Conservation (phyloP, 2,888 invertebrate species). For the Magallana nippona region DNA sequence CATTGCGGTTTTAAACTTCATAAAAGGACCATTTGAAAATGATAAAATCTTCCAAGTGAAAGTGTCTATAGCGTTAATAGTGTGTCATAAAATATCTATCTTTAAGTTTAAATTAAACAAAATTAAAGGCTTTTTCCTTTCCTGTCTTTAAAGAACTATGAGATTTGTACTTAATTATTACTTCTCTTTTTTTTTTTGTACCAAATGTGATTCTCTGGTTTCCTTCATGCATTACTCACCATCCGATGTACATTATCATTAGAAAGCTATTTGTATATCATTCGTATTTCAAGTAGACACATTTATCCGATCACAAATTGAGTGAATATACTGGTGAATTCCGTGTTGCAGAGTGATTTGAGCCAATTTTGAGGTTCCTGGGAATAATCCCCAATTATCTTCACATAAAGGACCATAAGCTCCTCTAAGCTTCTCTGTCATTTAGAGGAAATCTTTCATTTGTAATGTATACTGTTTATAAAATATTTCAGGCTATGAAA, state of each 20-base stretch:
- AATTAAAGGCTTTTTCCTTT: conserved; percentile 8
- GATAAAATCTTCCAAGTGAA: conserved; percentile 14
- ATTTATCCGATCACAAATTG: background rate
- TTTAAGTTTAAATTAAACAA: conserved; percentile 6
- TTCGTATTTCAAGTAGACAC: conserved; percentile 1
- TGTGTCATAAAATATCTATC: conserved; percentile 26
- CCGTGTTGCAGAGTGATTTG: background rate
- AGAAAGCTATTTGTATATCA: background rate
- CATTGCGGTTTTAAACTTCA: conserved; percentile 3
- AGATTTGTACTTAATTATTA: background rate
- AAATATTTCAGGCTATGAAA: background rate
- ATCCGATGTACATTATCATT: background rate
- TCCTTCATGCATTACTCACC: conserved; percentile 2
- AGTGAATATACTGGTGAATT: background rate
- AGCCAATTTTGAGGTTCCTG: background rate
- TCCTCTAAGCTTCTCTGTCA: conserved; percentile 22
- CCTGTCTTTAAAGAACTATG: background rate
- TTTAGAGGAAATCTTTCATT: background rate
- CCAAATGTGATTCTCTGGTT: background rate
- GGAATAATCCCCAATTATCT: background rate
- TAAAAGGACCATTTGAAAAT: conserved; percentile 25
- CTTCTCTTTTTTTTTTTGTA: background rate
- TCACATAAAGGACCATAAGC: background rate
- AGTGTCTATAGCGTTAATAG: conserved; percentile 22
- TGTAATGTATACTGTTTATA: background rate